Percentiles rank a stretch among this genome's conserved stretches.
Conservation (phyloP, 2,888 invertebrate species). For the Diogma glabrata region DNA sequence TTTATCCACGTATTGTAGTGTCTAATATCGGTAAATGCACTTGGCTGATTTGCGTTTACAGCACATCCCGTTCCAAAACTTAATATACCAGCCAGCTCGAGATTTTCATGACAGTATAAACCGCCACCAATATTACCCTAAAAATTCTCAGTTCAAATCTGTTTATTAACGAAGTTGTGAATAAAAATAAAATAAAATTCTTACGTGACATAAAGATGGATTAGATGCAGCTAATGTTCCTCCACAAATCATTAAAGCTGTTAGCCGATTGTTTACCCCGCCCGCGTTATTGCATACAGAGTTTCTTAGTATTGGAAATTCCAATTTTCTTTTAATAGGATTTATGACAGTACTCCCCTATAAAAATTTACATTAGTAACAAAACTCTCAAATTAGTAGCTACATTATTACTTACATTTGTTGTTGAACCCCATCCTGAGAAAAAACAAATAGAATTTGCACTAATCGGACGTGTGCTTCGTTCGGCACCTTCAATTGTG, state of each 20-base stretch:
- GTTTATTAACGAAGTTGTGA: too few species aligned
- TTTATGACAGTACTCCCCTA: neutral
- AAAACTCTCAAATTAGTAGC: neutral
- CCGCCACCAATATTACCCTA: conserved; percentile 15
- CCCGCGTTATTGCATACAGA: conserved; percentile 11
- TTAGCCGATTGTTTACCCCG: conserved; percentile 8
- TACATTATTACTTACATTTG: neutral
- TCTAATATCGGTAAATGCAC: too few species aligned
- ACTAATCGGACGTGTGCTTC: conserved; percentile 14
- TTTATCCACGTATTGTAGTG: too few species aligned
- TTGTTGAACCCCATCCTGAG: conserved; percentile 13
- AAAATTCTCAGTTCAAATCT: neutral
- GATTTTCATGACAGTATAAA: conserved; percentile 15
- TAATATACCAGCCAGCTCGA: conserved; percentile 14
- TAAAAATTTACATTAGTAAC: neutral
- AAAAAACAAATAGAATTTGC: conserved; percentile 12
- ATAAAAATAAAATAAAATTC: too few species aligned
- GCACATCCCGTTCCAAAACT: conserved; percentile 11
- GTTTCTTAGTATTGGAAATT: conserved; percentile 8
- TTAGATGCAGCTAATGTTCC: neutral
- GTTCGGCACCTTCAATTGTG: conserved; percentile 13
- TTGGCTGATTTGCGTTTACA: conserved; percentile 1
- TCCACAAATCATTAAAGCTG: conserved; percentile 14
- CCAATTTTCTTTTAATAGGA: neutral
- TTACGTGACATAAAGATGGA: conserved; percentile 10